Evolutionary conservation across 2,888 invertebrate species (phyloP), one percentile per base, ranked within the genome.

Genomic region (Gibbula magus): DNA sequence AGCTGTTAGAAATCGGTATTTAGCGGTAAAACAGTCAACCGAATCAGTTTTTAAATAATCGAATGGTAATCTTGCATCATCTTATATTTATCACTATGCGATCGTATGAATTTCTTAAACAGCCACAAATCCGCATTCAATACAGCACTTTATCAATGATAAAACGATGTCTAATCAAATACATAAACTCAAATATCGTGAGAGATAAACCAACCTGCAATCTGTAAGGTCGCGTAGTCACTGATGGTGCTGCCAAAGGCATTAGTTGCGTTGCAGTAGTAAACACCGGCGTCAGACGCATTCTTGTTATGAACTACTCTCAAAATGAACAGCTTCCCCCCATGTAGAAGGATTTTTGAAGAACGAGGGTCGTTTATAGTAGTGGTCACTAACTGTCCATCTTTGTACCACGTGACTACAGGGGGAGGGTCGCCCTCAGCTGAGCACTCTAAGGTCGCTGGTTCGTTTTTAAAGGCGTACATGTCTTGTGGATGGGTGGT

Each of bases 321-420:
- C n/a, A 75, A 35, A 3, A 75, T 54, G 32, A 53, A 75, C 13
- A 75, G 52, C 25, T 52, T 52, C 7, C 70, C 70, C 0, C 70
- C 70, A 8, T 32, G 70, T 18, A 70, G 70, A 8, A 70, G 13
- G 35, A 70, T 35, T 20, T 70, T 70, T 0, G 70, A 10, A 35
- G 70, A 32, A 8, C 20, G 70, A 20, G 70, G 70, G 32, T 54
- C 53, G 13, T 75, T 32, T 32, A 18, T 29, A 4, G 75, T 53
- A 18, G 52, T 52, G 29, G 18, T 25, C 16, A 75, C 32, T n/a
- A 10, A 16, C 10, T 32, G 25, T 25, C 53, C 54, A 29, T 75
- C 75, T 32, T 75, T 75, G 75, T 75, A 75, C 75, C 75, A 75
- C 54, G 75, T 75, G 29, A 75, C 29, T 18, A n/a, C 32, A 25